phyloP scores from a whole-genome alignment of 1,140 invertebrate species.

The Neoseiulus cucumeris region DNA sequence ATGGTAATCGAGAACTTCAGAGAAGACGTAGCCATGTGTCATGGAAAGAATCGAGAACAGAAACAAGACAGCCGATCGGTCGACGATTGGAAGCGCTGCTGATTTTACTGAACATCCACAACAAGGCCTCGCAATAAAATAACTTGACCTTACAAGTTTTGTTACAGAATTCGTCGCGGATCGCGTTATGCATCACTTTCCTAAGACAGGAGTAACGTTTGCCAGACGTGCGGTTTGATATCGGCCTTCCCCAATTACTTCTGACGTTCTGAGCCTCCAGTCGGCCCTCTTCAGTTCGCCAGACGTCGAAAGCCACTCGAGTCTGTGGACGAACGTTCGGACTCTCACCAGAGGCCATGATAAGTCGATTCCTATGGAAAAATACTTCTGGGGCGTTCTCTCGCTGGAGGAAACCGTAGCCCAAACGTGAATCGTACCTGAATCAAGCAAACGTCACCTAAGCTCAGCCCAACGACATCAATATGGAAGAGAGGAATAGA shows the following conservation, averaged over 20 bases:
- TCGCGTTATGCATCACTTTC: not conserved
- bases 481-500: no score
- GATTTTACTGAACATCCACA: no score
- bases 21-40: no score
- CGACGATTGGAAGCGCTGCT: no score
- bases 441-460: not conserved
- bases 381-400: not conserved
- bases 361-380: not conserved
- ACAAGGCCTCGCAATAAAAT: no score
- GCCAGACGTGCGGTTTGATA: not conserved
- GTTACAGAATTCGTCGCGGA: no score
- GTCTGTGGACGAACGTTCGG: not conserved
- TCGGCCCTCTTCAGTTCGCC: not conserved
- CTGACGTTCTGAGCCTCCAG: not conserved
- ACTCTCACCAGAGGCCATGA: not conserved
- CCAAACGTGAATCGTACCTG: not conserved
- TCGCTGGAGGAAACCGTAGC: not conserved
- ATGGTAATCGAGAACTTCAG: no score
- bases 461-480: no score
- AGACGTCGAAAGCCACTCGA: not conserved
- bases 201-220: not conserved
- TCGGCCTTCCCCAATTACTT: not conserved
- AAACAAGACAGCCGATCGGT: no score
- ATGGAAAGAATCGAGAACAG: no score
- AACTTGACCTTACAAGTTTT: no score